These are phyloP conservation scores for Aphidoletes aphidimyza DNA, from an alignment of 2,888 invertebrate genomes.

Conservation along the genomic window DNA sequence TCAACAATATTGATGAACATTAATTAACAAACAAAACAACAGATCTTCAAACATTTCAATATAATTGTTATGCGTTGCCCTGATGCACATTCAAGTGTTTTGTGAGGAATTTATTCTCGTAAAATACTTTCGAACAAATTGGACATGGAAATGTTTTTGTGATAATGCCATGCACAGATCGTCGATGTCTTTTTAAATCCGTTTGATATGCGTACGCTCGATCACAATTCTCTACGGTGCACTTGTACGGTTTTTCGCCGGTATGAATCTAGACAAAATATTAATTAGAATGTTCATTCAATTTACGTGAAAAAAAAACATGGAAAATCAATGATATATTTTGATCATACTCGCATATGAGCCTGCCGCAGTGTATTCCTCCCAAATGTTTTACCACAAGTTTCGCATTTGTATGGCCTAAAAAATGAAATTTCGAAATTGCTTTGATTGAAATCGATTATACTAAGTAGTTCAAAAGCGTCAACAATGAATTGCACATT, in stretches of 20 bases:
- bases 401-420: slow-evolving; percentile 37
- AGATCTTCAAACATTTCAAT: too few species aligned
- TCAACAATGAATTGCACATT: too few species aligned
- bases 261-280: background rate
- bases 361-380: background rate
- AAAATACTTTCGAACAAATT: slow-evolving; percentile 3
- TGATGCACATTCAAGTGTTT: slow-evolving; percentile 11
- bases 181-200: slow-evolving; percentile 19
- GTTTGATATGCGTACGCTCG: slow-evolving; percentile 11
- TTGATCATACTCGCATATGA: background rate
- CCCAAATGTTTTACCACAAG: slow-evolving; percentile 29
- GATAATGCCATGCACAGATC: slow-evolving; percentile 7
- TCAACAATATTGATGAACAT: too few species aligned
- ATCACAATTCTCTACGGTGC: background rate
- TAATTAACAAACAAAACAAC: too few species aligned
- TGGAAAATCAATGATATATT: background rate
- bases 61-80: background rate
- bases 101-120: slow-evolving; percentile 36
- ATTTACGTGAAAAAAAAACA: background rate
- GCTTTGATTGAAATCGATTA: background rate
- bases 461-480: too few species aligned
- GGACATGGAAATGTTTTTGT: background rate
- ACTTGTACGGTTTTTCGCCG: slow-evolving; percentile 30
- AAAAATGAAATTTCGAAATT: background rate
- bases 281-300: background rate